Evolutionary conservation across 1,140 invertebrate species (phyloP).

Genomic region (Pachypsylla venusta): DNA sequence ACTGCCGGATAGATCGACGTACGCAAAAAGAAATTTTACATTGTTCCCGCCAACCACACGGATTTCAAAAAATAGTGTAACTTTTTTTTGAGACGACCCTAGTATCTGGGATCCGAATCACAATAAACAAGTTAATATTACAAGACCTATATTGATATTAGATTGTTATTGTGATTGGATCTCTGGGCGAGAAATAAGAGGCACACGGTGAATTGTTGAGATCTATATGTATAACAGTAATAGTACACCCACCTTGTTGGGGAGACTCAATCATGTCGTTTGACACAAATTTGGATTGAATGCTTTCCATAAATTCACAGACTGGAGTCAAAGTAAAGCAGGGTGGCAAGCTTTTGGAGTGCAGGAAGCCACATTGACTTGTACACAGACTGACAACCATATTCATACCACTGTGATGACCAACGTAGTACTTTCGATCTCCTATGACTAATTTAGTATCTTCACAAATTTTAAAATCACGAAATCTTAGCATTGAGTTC

Average conservation of each 20-base stretch:
- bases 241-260: conserved; percentile 40
- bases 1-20: too few relatives aligned
- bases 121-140: too few relatives aligned
- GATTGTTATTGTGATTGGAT: too few relatives aligned
- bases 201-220: too few relatives aligned
- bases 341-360: conserved; percentile 30
- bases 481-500: conserved; percentile 46
- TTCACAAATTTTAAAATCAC: conserved; percentile 42
- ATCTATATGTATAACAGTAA: too few relatives aligned
- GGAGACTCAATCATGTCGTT: conserved; percentile 32
- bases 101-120: too few relatives aligned
- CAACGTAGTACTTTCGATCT: conserved; percentile 51
- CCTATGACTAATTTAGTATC: conserved; percentile 42
- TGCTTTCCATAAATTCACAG: conserved; percentile 58
- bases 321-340: conserved; percentile 49
- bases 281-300: conserved; percentile 44
- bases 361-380: conserved; percentile 36
- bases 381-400: conserved; percentile 54
- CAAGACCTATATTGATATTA: too few relatives aligned
- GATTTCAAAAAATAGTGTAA: too few relatives aligned
- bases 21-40: too few relatives aligned
- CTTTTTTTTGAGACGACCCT: too few relatives aligned
- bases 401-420: conserved; percentile 48
- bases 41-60: too few relatives aligned
- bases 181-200: too few relatives aligned